Percentiles rank a stretch among this genome's conserved stretches.
Evolutionary conservation across 2,888 invertebrate species (phyloP).

Genomic region (Rhagium mordax): DNA sequence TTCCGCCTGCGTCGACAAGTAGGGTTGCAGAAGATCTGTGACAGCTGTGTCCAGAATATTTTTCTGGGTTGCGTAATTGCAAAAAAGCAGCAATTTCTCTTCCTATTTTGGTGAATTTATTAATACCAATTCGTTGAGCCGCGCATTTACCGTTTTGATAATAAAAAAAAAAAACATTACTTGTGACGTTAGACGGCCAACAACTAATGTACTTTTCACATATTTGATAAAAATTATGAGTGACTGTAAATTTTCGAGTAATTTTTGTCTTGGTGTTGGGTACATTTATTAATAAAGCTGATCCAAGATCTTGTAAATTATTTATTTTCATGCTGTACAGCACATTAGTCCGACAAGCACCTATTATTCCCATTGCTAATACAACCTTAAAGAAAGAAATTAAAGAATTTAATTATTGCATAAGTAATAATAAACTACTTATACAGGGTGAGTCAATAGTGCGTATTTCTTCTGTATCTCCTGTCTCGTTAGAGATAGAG

Average conservation of each 20-base stretch:
- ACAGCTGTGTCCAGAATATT: constrained; percentile 14
- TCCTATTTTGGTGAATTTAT: constrained; percentile 32
- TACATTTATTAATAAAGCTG: constrained; percentile 33
- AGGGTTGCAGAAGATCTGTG: constrained; percentile 4
- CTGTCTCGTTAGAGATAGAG: too few species aligned
- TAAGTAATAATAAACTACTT: too few species aligned
- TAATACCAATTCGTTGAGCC: constrained; percentile 29
- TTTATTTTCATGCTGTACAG: background rate
- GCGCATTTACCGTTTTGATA: constrained; percentile 23
- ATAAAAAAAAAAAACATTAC: constrained; percentile 36
- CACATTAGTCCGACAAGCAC: background rate
- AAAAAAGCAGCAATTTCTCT: constrained; percentile 30
- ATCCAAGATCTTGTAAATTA: constrained; percentile 35
- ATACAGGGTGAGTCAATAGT: too few species aligned
- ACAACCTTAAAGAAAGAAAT: background rate
- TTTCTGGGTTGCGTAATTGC: too few species aligned
- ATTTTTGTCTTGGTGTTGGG: constrained; percentile 38
- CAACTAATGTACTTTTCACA: constrained; percentile 29
- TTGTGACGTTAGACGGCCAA: constrained; percentile 22
- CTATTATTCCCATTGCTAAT: background rate
- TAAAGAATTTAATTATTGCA: too few species aligned
- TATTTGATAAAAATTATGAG: constrained; percentile 30
- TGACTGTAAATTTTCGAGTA: constrained; percentile 39
- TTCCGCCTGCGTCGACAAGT: too few species aligned
- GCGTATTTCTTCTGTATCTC: too few species aligned